These are phyloP conservation scores for Dufourea novaeangliae DNA, from an alignment of 1,140 invertebrate genomes.

Conservation along the genomic window DNA sequence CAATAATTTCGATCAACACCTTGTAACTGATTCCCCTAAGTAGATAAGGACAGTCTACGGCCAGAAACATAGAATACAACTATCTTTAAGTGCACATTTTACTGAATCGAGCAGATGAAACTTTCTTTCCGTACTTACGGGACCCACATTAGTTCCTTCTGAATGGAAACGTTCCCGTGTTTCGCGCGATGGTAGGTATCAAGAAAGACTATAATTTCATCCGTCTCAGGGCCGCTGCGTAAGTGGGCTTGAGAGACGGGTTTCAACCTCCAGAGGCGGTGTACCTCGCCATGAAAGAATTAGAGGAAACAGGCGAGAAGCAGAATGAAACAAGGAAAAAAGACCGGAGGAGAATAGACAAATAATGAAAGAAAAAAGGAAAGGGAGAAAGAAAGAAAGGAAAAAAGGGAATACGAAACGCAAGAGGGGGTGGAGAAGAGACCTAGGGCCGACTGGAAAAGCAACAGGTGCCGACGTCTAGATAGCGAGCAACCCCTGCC, in stretches of 20 bases:
- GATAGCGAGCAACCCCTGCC: conserved; percentile 71
- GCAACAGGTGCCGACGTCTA: conserved; percentile 79
- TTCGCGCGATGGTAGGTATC: background rate
- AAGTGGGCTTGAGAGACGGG: conserved; percentile 71
- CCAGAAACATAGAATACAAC: no score
- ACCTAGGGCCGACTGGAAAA: conserved; percentile 72
- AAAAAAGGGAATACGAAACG: conserved; percentile 45
- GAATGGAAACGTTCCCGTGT: background rate
- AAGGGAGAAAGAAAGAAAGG: conserved; percentile 35
- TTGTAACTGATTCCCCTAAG: no score
- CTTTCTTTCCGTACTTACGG: no score
- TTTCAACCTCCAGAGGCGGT: conserved; percentile 64
- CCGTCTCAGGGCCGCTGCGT: conserved; percentile 57
- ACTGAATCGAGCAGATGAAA: background rate
- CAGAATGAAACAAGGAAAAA: conserved; percentile 25
- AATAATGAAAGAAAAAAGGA: conserved; percentile 16
- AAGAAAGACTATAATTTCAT: conserved; percentile 38
- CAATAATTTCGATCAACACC: no score
- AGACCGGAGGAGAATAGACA: conserved; percentile 1
- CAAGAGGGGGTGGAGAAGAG: conserved; percentile 53
- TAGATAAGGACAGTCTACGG: no score
- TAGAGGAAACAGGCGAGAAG: conserved; percentile 18
- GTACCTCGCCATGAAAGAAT: conserved; percentile 32
- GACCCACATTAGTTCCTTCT: no score
- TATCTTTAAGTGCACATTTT: background rate